phyloP scores from a whole-genome alignment of 2,113 vertebrate genomes.

The Hippopotamus amphibius region DNA sequence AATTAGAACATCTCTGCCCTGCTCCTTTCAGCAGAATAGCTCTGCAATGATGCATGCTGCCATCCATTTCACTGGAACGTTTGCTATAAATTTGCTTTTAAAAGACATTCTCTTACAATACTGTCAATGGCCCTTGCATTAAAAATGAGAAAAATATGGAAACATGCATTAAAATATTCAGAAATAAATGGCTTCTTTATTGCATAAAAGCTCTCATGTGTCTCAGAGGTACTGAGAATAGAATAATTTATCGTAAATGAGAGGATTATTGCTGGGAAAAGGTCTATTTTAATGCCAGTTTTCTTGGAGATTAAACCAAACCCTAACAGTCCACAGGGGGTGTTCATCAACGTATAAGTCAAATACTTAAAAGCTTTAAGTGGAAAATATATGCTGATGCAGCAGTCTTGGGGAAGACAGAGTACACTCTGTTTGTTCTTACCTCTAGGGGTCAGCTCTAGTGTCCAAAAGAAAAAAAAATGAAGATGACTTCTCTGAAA shows the following conservation, averaged over 20 bases:
- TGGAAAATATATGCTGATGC: conserved; percentile 75
- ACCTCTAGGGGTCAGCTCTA: conserved; percentile 20
- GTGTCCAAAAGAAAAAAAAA: not conserved
- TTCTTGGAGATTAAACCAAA: conserved; percentile 84
- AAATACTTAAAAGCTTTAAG: conserved; percentile 80
- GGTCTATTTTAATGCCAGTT: conserved; percentile 83
- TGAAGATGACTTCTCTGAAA: conserved; percentile 44
- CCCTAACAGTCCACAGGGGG: conserved; percentile 60
- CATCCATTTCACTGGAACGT: not conserved
- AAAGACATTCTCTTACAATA: conserved; percentile 69
- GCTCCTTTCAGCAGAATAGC: not conserved
- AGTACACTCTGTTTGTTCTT: conserved; percentile 56
- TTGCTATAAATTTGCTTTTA: conserved; percentile 74
- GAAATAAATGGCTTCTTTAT: conserved; percentile 84
- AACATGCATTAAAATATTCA: conserved; percentile 82
- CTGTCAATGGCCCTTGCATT: conserved; percentile 71
- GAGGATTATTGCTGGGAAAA: conserved; percentile 89
- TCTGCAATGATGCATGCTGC: not conserved
- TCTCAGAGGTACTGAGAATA: conserved; percentile 85
- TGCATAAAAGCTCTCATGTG: conserved; percentile 85
- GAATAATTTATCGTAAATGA: conserved; percentile 88
- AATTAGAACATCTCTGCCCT: conserved; percentile 45
- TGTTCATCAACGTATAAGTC: conserved; percentile 70
- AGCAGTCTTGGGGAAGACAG: conserved; percentile 58
- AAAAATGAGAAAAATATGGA: conserved; percentile 82